Percentiles rank a stretch among this genome's conserved stretches.
phyloP scores from a whole-genome alignment of 2,888 invertebrate genomes.

The Limnephilus lunatus region DNA sequence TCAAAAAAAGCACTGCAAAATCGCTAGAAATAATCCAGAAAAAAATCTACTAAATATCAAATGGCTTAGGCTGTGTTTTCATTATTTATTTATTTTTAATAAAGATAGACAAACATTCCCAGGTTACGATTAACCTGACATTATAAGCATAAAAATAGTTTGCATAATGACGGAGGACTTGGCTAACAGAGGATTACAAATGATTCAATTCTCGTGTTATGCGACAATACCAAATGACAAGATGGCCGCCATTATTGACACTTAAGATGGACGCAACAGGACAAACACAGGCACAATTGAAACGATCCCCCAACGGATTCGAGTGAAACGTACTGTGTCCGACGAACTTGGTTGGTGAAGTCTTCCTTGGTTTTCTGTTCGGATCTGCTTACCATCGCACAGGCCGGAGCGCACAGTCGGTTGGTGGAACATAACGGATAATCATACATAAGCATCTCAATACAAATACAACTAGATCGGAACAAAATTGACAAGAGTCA shows the following conservation, averaged over 20 bases:
- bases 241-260: conserved; percentile 9
- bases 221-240: not conserved
- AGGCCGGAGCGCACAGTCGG: not conserved
- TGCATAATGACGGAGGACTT: too few species aligned
- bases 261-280: conserved; percentile 38
- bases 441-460: not conserved
- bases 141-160: too few species aligned
- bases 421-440: not conserved
- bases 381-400: conserved; percentile 61
- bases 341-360: conserved; percentile 76
- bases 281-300: conserved; percentile 7
- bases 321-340: conserved; percentile 74
- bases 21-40: too few species aligned
- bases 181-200: not conserved
- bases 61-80: too few species aligned
- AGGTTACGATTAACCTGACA: too few species aligned
- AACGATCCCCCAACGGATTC: not conserved
- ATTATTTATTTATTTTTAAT: too few species aligned
- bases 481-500: not conserved
- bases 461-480: not conserved
- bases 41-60: too few species aligned
- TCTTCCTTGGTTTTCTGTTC: conserved; percentile 73
- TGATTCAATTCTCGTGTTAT: not conserved
- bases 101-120: too few species aligned
- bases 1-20: too few species aligned